These are phyloP conservation scores for Slavum lentiscoides DNA, from an alignment of 2,888 invertebrate species.

Conservation along the genomic window DNA sequence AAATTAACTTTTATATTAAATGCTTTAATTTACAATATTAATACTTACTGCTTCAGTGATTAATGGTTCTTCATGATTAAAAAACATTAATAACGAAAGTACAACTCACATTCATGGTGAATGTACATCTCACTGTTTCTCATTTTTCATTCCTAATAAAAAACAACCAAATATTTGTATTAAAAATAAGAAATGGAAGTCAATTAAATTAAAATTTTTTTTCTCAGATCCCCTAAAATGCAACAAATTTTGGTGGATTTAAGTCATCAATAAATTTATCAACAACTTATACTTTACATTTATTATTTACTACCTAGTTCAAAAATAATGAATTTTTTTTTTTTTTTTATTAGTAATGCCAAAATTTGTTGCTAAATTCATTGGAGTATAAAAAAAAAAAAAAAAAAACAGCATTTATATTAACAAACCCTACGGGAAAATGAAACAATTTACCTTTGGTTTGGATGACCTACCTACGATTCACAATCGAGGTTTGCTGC, in stretches of 20 bases:
- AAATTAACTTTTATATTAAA: no score
- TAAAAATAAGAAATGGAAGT: not conserved
- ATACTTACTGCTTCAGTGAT: slow-evolving; percentile 7
- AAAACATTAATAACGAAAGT: not conserved
- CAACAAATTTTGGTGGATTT: slow-evolving; percentile 47
- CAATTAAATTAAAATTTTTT: not conserved
- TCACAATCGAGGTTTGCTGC: slow-evolving; percentile 52
- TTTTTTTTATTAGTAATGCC: slow-evolving; percentile 2
- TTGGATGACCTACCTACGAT: slow-evolving; percentile 52
- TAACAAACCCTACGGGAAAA: slow-evolving; percentile 49
- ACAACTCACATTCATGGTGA: not conserved
- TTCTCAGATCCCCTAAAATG: slow-evolving; percentile 35
- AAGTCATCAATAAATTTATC: not conserved
- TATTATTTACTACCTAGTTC: slow-evolving; percentile 10
- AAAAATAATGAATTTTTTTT: not conserved
- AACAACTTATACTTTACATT: slow-evolving; percentile 9
- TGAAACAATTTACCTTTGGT: slow-evolving; percentile 45
- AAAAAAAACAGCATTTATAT: slow-evolving; percentile 7
- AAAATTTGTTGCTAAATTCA: slow-evolving; percentile 49
- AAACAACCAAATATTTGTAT: not conserved
- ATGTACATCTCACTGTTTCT: not conserved
- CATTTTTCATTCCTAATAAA: not conserved
- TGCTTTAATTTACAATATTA: not conserved
- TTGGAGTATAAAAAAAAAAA: not conserved
- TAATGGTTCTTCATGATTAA: not conserved